These are phyloP conservation scores for Baronia brevicornis DNA, from an alignment of 2,888 invertebrate genomes.

Conservation along the genomic window DNA sequence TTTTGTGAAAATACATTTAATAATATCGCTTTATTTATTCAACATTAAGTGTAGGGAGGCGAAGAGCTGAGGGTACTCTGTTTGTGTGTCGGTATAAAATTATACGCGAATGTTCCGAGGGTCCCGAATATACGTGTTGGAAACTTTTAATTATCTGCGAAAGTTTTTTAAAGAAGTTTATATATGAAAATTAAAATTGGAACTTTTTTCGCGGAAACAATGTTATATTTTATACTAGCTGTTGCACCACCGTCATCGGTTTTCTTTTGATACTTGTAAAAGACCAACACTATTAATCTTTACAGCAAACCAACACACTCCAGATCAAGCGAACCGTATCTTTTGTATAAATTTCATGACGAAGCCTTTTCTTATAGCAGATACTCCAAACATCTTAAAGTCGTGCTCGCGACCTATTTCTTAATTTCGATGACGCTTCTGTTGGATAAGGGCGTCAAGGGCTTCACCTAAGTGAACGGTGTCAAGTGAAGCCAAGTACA, in stretches of 20 bases:
- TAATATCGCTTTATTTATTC: constrained; percentile 9
- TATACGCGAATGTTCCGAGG: constrained; percentile 9
- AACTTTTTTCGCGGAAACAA: constrained; percentile 1
- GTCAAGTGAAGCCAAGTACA: constrained; percentile 15
- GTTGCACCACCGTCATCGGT: constrained; percentile 8
- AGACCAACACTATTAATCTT: constrained; percentile 17
- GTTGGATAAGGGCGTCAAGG: constrained; percentile 13
- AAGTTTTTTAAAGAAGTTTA: constrained; percentile 7
- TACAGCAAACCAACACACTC: constrained; percentile 5
- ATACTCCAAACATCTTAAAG: constrained; percentile 14
- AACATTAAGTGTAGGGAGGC: constrained; percentile 3
- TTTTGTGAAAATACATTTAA: constrained; percentile 8
- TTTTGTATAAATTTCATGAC: constrained; percentile 16
- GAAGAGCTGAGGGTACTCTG: constrained; percentile 2
- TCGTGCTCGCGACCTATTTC: constrained; percentile 15
- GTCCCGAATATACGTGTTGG: constrained; percentile 8
- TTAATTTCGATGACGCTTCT: constrained; percentile 17
- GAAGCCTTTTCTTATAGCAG: constrained; percentile 15
- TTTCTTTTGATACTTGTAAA: constrained; percentile 12
- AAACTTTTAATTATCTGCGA: constrained; percentile 14
- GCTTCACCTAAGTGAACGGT: constrained; percentile 15
- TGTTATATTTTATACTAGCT: not conserved
- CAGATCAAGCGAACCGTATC: constrained; percentile 15
- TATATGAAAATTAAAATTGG: not conserved
- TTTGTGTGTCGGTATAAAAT: constrained; percentile 12